Evolutionary conservation across 2,113 vertebrate genomes (phyloP).

Genomic region (Galeopterus variegatus): DNA sequence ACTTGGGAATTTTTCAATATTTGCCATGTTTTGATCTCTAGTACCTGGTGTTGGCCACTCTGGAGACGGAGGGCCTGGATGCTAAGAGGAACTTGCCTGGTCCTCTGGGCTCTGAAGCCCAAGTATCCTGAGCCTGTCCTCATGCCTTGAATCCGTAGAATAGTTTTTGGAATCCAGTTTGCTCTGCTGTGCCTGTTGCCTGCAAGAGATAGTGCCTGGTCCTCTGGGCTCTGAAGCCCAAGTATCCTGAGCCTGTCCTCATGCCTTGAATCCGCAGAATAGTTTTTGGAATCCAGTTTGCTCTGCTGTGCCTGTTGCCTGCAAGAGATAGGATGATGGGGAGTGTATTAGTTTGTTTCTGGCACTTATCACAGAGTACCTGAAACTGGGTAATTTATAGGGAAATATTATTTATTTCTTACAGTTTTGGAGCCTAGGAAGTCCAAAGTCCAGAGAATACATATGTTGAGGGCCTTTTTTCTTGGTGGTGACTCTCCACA

Average conservation of each 20-base stretch:
- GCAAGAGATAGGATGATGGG: neutral
- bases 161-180: neutral
- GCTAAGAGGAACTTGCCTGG: neutral
- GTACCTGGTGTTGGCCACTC: neutral
- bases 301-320: neutral
- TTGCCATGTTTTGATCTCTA: conserved; percentile 65
- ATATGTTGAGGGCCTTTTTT: no score
- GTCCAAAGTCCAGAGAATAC: no score
- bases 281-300: neutral
- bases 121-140: neutral
- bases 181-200: neutral
- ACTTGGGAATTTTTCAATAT: conserved; percentile 59
- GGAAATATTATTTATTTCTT: no score
- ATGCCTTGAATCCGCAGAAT: neutral
- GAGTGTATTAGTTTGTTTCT: no score
- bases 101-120: neutral
- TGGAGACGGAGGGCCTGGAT: neutral
- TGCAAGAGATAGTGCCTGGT: neutral
- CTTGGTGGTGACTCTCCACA: no score
- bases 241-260: neutral
- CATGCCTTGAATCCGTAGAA: neutral
- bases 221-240: neutral
- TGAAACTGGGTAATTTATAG: no score
- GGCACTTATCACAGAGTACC: no score
- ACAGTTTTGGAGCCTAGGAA: no score